Conservation (phyloP, 2,113 vertebrate species). For the Benitochromis conjunctus region DNA sequence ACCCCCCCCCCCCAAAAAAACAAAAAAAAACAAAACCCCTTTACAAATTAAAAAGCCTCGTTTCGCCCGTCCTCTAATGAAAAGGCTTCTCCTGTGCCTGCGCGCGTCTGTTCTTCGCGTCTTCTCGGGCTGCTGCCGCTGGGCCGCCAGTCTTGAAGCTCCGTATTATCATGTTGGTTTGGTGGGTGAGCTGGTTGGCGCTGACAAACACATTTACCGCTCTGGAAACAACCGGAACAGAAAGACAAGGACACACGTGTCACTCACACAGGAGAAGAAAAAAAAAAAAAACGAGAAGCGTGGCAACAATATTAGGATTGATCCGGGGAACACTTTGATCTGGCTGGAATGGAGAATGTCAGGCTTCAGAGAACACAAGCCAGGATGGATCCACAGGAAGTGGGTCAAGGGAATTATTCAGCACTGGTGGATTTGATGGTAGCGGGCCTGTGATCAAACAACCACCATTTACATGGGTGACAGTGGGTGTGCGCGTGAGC, state of each 20-base stretch:
- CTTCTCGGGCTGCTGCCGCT: constrained; percentile 33
- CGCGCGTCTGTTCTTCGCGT: neutral
- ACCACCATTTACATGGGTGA: constrained; percentile 42
- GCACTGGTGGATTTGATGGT: constrained; percentile 49
- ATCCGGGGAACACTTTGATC: constrained; percentile 59
- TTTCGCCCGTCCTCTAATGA: neutral
- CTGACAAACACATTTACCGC: constrained; percentile 95
- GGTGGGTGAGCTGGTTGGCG: constrained; percentile 96
- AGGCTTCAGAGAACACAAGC: constrained; percentile 49
- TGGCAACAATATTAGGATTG: constrained; percentile 52
- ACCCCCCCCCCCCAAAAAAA: neutral
- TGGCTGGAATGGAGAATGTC: constrained; percentile 44
- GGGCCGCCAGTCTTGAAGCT: constrained; percentile 86
- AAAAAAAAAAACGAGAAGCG: neutral
- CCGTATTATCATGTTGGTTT: constrained; percentile 98
- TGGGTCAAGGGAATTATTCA: constrained; percentile 63
- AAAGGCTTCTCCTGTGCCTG: neutral
- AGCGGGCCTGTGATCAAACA: constrained; percentile 52
- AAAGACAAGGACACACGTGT: constrained; percentile 48
- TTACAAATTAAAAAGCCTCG: constrained; percentile 52
- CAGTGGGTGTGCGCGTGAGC: neutral
- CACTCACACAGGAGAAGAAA: constrained; percentile 20
- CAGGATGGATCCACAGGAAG: constrained; percentile 46
- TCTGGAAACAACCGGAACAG: constrained; percentile 72
- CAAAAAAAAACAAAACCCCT: constrained; percentile 31